Evolutionary conservation across 2,888 invertebrate genomes (phyloP), one percentile per base, ranked within the genome.

Genomic region (Caradrina clavipalpis): DNA sequence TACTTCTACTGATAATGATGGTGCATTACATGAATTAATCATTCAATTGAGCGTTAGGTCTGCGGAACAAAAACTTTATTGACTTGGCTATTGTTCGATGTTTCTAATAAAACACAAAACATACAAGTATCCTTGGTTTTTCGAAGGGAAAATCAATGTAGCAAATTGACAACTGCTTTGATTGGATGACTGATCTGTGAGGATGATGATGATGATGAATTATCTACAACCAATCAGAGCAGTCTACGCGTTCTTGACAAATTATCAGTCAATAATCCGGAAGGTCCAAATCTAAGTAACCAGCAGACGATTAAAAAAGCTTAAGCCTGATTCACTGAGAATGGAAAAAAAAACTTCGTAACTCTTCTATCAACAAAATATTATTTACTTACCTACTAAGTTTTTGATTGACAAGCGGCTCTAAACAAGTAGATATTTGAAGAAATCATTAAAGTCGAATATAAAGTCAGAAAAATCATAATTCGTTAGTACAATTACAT

Each of bases 371-470:
- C n/a, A n/a, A n/a, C n/a, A n/a, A 22, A 68, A n/a, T 13, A 19
- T 62, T n/a, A 54, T 47, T 62, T 49, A 66, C 1, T 19, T 6
- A 75, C 11, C 21, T n/a, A 11, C 11, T 26, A 70, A 42, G 42
- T 13, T 58, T 47, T 51, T 71, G 68, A 78, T 68, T 71, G 81
- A 77, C 78, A 68, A 22, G 49, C 54, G 55, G 7, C 13, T 50
- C 56, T 53, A 53, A 68, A 42, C 42, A 58, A 77, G 64, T 81
- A 64, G n/a, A n/a, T n/a, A n/a, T 77, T 59, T 65, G 13, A 45
- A 49, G 54, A 67, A 75, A 59, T 76, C 53, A 74, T 79, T 63
- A 56, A 42, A 54, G 19, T n/a, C n/a, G n/a, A n/a, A n/a, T n/a
- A 61, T 61, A 74, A 62, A 47, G 39, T 78, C 58, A 73, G 22